These are phyloP conservation scores for Erebia ligea DNA, from an alignment of 2,888 invertebrate genomes.

Conservation along the genomic window DNA sequence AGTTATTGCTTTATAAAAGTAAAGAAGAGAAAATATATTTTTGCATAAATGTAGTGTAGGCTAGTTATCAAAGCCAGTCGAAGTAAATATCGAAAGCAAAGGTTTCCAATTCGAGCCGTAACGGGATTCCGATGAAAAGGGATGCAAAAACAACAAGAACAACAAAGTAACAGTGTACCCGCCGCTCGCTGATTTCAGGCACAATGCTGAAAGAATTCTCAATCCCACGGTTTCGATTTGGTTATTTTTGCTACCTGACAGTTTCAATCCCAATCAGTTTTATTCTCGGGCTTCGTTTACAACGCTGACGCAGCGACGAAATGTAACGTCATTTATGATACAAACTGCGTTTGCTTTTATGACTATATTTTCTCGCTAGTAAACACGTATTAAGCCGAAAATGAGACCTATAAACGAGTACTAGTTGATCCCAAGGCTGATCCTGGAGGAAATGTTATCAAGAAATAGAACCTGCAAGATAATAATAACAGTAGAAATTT, in stretches of 20 bases:
- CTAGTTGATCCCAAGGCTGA: no score
- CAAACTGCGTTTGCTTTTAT: not conserved
- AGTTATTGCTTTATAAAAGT: no score
- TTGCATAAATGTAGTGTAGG: not conserved
- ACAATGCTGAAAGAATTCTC: slow-evolving; percentile 22
- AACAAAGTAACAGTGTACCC: slow-evolving; percentile 17
- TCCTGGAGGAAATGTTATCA: no score
- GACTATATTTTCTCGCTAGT: no score
- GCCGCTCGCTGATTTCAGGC: slow-evolving; percentile 17
- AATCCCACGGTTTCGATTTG: slow-evolving; percentile 18
- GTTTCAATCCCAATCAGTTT: slow-evolving; percentile 4
- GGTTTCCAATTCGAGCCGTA: slow-evolving; percentile 16
- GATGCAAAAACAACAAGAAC: slow-evolving; percentile 30
- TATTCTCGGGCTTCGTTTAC: not conserved
- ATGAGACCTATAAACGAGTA: no score
- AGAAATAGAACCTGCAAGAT: no score
- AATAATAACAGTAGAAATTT: no score
- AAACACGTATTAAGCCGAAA: no score
- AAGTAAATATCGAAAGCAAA: slow-evolving; percentile 2
- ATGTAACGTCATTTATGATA: not conserved
- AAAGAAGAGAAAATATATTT: no score
- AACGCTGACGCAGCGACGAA: not conserved
- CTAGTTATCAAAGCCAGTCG: not conserved
- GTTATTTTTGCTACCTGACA: slow-evolving; percentile 16
- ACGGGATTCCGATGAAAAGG: slow-evolving; percentile 11